Evolutionary conservation across 1,140 invertebrate species (phyloP).

Genomic region (Halesus radiatus): DNA sequence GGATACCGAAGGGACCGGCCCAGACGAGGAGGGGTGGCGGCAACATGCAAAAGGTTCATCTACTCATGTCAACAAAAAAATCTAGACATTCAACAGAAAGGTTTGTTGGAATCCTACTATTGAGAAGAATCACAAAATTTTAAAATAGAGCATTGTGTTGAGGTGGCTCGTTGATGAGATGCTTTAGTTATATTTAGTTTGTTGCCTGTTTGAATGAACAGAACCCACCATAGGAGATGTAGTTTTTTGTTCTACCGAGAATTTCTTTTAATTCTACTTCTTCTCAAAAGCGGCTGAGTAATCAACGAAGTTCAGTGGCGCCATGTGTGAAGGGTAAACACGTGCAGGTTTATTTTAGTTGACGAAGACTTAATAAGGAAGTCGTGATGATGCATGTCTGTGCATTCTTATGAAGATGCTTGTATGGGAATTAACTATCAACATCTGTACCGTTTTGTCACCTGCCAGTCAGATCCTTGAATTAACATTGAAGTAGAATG

Average conservation of each 20-base stretch:
- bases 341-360: conserved; percentile 12
- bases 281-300: conserved; percentile 42
- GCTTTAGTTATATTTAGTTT: conserved; percentile 11
- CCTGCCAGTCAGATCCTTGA: not conserved
- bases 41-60: conserved; percentile 20
- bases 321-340: conserved; percentile 24
- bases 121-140: not conserved
- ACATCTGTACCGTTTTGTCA: conserved; percentile 4
- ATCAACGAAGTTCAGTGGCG: conserved; percentile 49
- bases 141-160: not conserved
- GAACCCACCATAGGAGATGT: not conserved
- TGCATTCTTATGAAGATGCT: not conserved
- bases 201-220: not conserved
- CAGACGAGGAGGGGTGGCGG: conserved; percentile 1
- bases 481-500: too few relatives aligned
- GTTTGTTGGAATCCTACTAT: not conserved
- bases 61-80: conserved; percentile 4
- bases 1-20: not conserved
- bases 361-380: conserved; percentile 14
- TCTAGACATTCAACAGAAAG: not conserved
- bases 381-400: not conserved
- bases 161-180: conserved; percentile 3
- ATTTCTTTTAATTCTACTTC: conserved; percentile 24
- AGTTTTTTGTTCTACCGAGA: conserved; percentile 42
- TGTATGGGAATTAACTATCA: not conserved